Percentiles rank a stretch among this genome's conserved stretches.
Evolutionary conservation across 2,113 vertebrate species (phyloP).

Genomic region (Bombycilla garrulus): DNA sequence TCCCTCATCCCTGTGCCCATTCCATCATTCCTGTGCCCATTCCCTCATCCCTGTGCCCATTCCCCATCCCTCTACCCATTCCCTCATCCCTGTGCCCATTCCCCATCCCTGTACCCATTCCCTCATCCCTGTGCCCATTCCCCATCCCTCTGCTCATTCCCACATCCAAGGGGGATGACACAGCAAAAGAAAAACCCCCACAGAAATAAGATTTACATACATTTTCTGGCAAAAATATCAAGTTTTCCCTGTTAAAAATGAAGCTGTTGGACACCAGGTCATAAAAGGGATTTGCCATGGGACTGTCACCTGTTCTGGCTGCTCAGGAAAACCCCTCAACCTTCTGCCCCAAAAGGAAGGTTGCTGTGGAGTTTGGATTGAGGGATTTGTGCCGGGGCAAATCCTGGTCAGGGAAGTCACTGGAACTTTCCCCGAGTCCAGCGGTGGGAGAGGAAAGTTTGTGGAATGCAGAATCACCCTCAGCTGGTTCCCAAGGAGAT

Average conservation of each 20-base stretch:
- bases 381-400: neutral
- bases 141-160: neutral
- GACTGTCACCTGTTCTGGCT: neutral
- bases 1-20: fast-evolving
- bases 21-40: fast-evolving
- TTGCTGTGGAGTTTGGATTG: neutral
- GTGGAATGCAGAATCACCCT: neutral
- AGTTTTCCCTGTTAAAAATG: neutral
- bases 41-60: neutral
- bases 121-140: neutral
- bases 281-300: neutral
- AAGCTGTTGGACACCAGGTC: neutral
- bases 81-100: neutral
- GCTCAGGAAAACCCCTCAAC: neutral
- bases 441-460: neutral
- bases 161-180: fast-evolving
- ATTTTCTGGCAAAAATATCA: neutral
- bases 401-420: neutral
- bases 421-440: neutral
- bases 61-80: neutral
- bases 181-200: neutral
- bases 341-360: neutral
- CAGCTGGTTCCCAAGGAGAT: neutral
- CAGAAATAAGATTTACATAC: neutral
- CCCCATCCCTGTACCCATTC: neutral